phyloP scores from a whole-genome alignment of 2,888 invertebrate genomes.

The Choristoneura rosaceana region DNA sequence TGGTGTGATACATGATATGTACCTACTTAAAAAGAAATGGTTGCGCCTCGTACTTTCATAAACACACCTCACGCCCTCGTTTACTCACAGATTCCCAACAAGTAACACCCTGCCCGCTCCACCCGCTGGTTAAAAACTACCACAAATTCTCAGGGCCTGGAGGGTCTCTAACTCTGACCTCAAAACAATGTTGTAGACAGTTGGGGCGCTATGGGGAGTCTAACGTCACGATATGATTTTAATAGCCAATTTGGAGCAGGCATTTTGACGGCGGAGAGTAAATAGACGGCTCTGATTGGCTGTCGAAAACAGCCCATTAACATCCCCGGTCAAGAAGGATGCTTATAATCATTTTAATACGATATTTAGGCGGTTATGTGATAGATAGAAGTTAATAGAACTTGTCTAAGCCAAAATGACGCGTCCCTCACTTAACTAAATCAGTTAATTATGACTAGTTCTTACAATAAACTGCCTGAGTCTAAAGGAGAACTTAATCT shows the following conservation, averaged over 20 bases:
- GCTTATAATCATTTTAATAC: conserved; percentile 18
- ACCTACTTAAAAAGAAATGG: too few species aligned
- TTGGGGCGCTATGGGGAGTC: conserved; percentile 7
- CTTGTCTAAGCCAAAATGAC: too few species aligned
- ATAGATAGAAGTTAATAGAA: too few species aligned
- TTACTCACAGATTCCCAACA: not conserved
- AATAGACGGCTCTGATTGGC: conserved; percentile 32
- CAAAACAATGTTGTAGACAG: conserved; percentile 17
- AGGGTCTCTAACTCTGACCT: not conserved
- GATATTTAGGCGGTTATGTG: not conserved
- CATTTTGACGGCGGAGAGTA: conserved; percentile 28
- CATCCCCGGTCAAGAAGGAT: conserved; percentile 25
- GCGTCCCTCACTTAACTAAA: too few species aligned
- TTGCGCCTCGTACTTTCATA: too few species aligned
- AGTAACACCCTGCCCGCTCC: not conserved
- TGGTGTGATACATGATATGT: too few species aligned
- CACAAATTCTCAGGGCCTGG: not conserved
- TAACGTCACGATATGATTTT: conserved; percentile 31
- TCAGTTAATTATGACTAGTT: too few species aligned
- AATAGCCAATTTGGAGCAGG: conserved; percentile 34
- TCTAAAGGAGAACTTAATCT: too few species aligned
- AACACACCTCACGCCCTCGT: not conserved
- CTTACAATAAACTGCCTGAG: too few species aligned
- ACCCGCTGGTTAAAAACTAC: not conserved
- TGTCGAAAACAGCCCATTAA: conserved; percentile 25